Base-by-base conservation (phyloP, 2,797 vertebrate species). In the Hephaestus fuliginosus region DNA sequence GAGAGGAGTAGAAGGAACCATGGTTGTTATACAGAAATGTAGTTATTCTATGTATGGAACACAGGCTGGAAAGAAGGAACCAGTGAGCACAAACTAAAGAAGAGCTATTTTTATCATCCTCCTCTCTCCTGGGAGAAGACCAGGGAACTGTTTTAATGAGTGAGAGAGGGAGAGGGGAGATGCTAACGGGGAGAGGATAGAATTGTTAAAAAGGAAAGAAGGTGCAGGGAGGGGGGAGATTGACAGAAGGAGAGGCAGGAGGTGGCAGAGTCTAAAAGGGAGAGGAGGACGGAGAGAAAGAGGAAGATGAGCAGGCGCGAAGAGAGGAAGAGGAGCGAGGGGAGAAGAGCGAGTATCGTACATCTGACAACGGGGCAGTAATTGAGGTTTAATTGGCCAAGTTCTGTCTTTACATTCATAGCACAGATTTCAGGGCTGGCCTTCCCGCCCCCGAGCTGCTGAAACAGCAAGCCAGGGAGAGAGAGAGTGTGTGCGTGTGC, bases 41-140 rank as follows among this genome's bases (percentile, higher is more conserved):
- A 76, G 73, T 70, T 93, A 86, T 93, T 92, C 93, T 87, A 93
- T 91, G 88, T 91, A 89, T 73, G 66, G 81, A 91, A 77, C 13
- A 44, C 55, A 87, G 55, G 70, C 63, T 79, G 73, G 51, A 61
- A 83, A 53, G 70, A 69, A 25, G 75, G 72, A 87, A 10, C 33
- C 77, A 80, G 80, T 2, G n/a, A 88, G 83, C 86, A 60, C 30
- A 71, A 81, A 86, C 78, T 68, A 80, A 78, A 70, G 82, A 88
- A 78, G 75, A 89, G 89, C 90, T 95, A 95, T 95, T 95, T 95
- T 94, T 95, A 94, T 88, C 86, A 68, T 74, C 41, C 64, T 67
- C 78, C 46, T 58, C 88, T 89, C 91, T 91, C 86, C 74, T 65
- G 91, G 85, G 92, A 92, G 84, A 81, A 70, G 81, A 89, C 80